Percentiles rank a stretch among this genome's conserved stretches.
Evolutionary conservation across 1,140 invertebrate genomes (phyloP).

Genomic region (Diprion similis): DNA sequence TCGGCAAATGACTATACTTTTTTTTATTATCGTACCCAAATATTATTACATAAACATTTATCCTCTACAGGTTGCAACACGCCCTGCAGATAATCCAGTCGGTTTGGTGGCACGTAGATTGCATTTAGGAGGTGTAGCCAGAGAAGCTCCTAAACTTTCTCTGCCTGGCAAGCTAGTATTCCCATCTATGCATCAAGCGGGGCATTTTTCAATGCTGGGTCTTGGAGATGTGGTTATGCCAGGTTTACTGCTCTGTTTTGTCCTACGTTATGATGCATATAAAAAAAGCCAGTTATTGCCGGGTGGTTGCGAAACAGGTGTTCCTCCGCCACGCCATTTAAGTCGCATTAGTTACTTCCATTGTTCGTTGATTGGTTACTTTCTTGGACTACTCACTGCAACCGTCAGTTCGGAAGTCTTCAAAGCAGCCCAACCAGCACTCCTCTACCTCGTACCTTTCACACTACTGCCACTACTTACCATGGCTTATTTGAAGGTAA

Average conservation of each 20-base stretch:
- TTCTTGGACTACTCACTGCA: slow-evolving; percentile 94
- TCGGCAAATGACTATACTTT: too few relatives aligned
- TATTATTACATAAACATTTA: slow-evolving; percentile 19
- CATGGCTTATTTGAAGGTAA: slow-evolving; percentile 97
- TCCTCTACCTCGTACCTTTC: slow-evolving; percentile 96
- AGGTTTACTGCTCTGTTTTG: slow-evolving; percentile 94
- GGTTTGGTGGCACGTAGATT: slow-evolving; percentile 91
- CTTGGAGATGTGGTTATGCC: slow-evolving; percentile 98
- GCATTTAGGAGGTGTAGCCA: slow-evolving; percentile 84
- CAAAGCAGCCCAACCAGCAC: slow-evolving; percentile 96
- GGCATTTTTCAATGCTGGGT: slow-evolving; percentile 97
- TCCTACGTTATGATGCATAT: slow-evolving; percentile 94
- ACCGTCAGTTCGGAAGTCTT: slow-evolving; percentile 97
- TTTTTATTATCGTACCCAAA: slow-evolving; percentile 17
- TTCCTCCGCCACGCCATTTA: slow-evolving; percentile 77
- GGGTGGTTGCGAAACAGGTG: slow-evolving; percentile 75
- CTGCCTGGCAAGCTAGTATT: slow-evolving; percentile 97
- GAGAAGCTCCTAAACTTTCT: slow-evolving; percentile 92
- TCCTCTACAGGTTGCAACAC: slow-evolving; percentile 73
- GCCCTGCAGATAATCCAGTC: slow-evolving; percentile 96
- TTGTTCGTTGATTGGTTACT: slow-evolving; percentile 97
- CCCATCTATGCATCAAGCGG: slow-evolving; percentile 93
- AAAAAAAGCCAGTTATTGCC: slow-evolving; percentile 86
- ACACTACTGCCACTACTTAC: slow-evolving; percentile 93
- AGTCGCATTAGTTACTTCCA: slow-evolving; percentile 89